phyloP scores from a whole-genome alignment of 2,888 invertebrate genomes.

The Phrixothrix hirtus region DNA sequence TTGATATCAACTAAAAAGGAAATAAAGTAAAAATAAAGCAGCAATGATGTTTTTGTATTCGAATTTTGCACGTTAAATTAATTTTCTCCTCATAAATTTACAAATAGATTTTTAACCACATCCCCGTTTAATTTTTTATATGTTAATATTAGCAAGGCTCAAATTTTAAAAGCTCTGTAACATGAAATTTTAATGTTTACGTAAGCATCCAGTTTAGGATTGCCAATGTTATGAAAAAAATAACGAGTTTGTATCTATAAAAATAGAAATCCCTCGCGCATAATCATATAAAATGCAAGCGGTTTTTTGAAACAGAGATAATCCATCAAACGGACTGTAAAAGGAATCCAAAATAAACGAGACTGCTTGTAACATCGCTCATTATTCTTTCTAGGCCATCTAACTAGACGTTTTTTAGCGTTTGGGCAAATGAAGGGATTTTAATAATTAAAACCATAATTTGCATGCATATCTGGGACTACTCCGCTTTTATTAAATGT shows the following conservation, averaged over 20 bases:
- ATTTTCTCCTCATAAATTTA: no score
- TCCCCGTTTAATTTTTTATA: no score
- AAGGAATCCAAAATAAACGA: constrained; percentile 19
- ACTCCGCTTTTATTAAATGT: no score
- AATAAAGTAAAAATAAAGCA: no score
- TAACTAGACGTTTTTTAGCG: constrained; percentile 8
- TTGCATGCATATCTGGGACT: no score
- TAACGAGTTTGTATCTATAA: constrained; percentile 16
- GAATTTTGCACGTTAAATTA: no score
- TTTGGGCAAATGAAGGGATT: constrained; percentile 2
- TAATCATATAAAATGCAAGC: constrained; percentile 20
- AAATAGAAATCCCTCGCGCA: constrained; percentile 22
- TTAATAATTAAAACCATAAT: constrained; percentile 15
- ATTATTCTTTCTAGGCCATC: constrained; percentile 20
- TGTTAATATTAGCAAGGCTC: no score
- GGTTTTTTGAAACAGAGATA: constrained; percentile 17
- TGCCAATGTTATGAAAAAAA: constrained; percentile 13
- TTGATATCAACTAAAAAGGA: no score
- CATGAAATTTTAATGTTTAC: constrained; percentile 1
- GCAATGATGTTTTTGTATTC: no score
- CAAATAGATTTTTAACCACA: no score
- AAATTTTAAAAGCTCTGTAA: neutral
- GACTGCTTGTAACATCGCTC: constrained; percentile 16
- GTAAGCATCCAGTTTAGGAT: neutral
- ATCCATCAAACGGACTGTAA: constrained; percentile 27